These are phyloP conservation scores for Conus canariensis DNA, from an alignment of 2,888 invertebrate genomes.

Conservation along the genomic window DNA sequence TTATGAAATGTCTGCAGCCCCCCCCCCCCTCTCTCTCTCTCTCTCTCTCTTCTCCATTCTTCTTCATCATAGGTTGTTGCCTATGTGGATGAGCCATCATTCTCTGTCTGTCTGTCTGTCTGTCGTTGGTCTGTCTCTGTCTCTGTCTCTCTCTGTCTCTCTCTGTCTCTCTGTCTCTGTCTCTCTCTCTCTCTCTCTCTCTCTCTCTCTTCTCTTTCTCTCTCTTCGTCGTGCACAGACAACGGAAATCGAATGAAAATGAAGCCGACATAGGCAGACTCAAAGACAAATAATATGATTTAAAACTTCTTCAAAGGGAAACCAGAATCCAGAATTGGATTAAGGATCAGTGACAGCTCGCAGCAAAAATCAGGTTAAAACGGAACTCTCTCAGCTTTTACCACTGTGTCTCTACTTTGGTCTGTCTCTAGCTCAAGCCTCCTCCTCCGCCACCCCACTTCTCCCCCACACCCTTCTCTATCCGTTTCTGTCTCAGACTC, in stretches of 20 bases:
- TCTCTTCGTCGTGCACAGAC: neutral
- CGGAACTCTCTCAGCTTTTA: neutral
- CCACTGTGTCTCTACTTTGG: no score
- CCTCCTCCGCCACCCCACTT: no score
- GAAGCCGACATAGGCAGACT: neutral
- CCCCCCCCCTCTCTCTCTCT: conserved; percentile 1
- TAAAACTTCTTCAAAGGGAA: neutral
- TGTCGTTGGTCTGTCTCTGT: neutral
- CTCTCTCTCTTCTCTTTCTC: neutral
- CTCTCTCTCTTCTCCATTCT: neutral
- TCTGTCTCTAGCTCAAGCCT: no score
- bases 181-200: neutral
- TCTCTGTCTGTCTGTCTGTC: conserved; percentile 5
- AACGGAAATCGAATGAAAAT: neutral
- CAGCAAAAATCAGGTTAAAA: neutral
- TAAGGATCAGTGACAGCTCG: neutral
- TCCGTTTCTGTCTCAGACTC: no score
- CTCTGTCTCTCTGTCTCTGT: neutral
- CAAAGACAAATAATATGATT: neutral
- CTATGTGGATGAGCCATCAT: no score
- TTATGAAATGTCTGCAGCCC: neutral
- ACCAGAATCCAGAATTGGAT: neutral
- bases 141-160: neutral
- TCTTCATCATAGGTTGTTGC: neutral
- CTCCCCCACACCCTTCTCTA: no score